phyloP scores from a whole-genome alignment of 1,140 invertebrate species.

The Euwallacea similis region DNA sequence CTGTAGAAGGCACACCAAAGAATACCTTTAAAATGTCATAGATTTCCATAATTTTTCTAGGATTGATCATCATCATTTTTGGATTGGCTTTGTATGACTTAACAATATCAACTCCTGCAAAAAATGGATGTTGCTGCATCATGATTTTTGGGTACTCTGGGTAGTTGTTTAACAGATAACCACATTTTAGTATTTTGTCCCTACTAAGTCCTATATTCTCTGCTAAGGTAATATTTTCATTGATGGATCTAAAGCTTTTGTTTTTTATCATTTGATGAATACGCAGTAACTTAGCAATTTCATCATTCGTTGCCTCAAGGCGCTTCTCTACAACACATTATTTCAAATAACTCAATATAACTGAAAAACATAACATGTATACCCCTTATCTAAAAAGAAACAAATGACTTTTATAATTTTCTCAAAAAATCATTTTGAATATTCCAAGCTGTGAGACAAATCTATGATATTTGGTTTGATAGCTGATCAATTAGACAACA shows the following conservation, averaged over 20 bases:
- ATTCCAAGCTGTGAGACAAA: too few species aligned
- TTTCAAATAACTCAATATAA: conserved; percentile 21
- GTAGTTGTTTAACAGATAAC: conserved; percentile 56
- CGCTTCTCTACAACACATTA: conserved; percentile 49
- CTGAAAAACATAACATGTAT: background rate
- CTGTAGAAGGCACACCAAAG: background rate
- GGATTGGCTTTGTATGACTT: conserved; percentile 56
- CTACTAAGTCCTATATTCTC: conserved; percentile 44
- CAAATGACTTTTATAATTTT: too few species aligned
- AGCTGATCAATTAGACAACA: too few species aligned
- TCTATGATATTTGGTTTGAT: too few species aligned
- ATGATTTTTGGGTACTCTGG: conserved; percentile 56
- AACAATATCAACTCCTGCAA: conserved; percentile 55
- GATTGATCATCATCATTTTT: conserved; percentile 54
- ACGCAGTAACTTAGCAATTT: conserved; percentile 53
- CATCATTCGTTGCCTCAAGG: conserved; percentile 54
- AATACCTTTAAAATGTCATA: conserved; percentile 53
- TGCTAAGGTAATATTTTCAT: conserved; percentile 55
- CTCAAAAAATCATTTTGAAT: too few species aligned
- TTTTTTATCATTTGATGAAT: conserved; percentile 57
- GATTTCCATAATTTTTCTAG: conserved; percentile 52
- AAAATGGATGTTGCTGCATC: conserved; percentile 53
- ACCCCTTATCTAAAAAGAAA: too few species aligned
- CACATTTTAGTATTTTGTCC: conserved; percentile 56
- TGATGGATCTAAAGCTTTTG: conserved; percentile 56